Conservation (phyloP, 2,113 vertebrate genomes). For the Nibea albiflora region DNA sequence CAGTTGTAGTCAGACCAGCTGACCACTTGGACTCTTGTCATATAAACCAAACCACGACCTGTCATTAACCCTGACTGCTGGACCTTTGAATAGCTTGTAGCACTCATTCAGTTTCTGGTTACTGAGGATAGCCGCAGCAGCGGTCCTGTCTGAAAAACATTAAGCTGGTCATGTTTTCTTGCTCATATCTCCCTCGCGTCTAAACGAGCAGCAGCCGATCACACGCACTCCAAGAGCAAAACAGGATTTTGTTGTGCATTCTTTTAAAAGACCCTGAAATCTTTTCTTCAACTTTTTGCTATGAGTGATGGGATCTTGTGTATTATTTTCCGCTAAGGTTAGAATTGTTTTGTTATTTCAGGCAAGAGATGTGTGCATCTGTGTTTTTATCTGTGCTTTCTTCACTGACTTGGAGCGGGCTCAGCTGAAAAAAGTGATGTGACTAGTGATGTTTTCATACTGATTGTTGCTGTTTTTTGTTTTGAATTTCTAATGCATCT, state of each 20-base stretch:
- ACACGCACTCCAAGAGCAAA: background rate
- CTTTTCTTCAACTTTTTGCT: background rate
- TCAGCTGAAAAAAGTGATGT: background rate
- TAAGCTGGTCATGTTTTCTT: background rate
- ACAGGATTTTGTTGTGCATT: background rate
- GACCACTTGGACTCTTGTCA: background rate
- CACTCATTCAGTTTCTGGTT: conserved; percentile 3
- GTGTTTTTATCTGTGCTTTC: background rate
- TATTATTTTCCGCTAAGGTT: background rate
- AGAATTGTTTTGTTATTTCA: background rate
- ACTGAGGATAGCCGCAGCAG: conserved; percentile 10
- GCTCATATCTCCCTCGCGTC: conserved; percentile 2
- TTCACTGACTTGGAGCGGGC: background rate
- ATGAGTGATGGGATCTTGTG: background rate
- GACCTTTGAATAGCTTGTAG: conserved; percentile 19
- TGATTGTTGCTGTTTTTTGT: background rate
- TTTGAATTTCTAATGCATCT: background rate
- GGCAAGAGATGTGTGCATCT: background rate
- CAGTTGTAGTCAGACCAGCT: background rate
- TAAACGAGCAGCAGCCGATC: conserved; percentile 30
- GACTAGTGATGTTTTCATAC: background rate
- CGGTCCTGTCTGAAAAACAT: background rate
- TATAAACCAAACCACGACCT: background rate
- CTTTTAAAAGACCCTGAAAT: background rate
- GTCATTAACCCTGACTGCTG: background rate